phyloP scores from a whole-genome alignment of 2,888 invertebrate genomes.

The Palloptera scutellata region DNA sequence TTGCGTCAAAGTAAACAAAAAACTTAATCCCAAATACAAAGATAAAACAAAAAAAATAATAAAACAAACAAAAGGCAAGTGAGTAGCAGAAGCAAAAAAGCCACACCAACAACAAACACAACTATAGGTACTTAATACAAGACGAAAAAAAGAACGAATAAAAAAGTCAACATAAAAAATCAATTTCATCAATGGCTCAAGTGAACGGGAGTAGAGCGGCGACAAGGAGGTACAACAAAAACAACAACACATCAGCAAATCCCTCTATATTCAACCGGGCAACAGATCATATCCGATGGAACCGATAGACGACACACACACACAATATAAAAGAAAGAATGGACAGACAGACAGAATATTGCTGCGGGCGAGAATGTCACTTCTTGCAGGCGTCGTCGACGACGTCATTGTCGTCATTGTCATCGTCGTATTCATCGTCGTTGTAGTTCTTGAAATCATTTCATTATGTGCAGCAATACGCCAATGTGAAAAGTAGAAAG shows the following conservation, averaged over 20 bases:
- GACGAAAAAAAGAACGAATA: not conserved
- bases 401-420: too few relatives aligned
- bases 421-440: too few relatives aligned
- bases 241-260: conserved; percentile 16
- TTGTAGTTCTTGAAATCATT: too few relatives aligned
- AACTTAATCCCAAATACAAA: conserved; percentile 58
- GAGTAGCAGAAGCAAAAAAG: conserved; percentile 19
- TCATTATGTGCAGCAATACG: too few relatives aligned
- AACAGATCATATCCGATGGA: too few relatives aligned
- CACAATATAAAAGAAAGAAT: too few relatives aligned
- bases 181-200: conserved; percentile 60
- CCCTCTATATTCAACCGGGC: too few relatives aligned
- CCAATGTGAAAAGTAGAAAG: too few relatives aligned
- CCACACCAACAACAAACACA: conserved; percentile 23
- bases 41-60: conserved; percentile 26
- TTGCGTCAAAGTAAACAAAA: conserved; percentile 58
- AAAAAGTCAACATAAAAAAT: conserved; percentile 47
- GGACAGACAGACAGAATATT: too few relatives aligned
- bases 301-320: too few relatives aligned
- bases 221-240: conserved; percentile 18
- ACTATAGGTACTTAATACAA: conserved; percentile 1
- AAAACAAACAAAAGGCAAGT: conserved; percentile 16
- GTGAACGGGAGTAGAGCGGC: conserved; percentile 18
- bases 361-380: too few relatives aligned
- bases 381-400: too few relatives aligned